phyloP scores from a whole-genome alignment of 1,140 invertebrate species.

The Pararge aegeria region DNA sequence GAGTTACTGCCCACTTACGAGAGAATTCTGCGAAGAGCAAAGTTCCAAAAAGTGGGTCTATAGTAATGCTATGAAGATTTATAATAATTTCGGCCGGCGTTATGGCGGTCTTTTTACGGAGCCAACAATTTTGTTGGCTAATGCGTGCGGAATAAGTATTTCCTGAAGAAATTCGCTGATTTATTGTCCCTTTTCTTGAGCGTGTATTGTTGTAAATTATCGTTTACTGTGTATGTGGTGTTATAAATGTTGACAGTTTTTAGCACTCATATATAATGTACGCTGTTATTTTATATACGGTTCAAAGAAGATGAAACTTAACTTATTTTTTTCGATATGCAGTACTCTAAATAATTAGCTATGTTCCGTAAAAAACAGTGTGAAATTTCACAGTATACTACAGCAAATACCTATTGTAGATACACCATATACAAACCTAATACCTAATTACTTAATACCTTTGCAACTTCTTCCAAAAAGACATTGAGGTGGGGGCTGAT shows the following conservation, averaged over 20 bases:
- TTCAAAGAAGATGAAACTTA: not conserved
- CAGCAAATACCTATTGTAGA: too few relatives aligned
- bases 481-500: too few relatives aligned
- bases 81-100: slow-evolving; percentile 69
- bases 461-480: too few relatives aligned
- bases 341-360: too few relatives aligned
- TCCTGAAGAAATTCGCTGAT: slow-evolving; percentile 50
- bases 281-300: slow-evolving; percentile 3
- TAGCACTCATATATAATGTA: slow-evolving; percentile 1
- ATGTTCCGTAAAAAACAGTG: too few relatives aligned
- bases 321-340: too few relatives aligned
- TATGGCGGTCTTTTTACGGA: slow-evolving; percentile 64
- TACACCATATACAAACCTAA: too few relatives aligned
- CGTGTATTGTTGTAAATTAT: slow-evolving; percentile 16
- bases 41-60: slow-evolving; percentile 73
- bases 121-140: slow-evolving; percentile 61
- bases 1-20: slow-evolving; percentile 72
- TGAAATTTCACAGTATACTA: too few relatives aligned
- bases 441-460: too few relatives aligned
- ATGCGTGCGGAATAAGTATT: slow-evolving; percentile 58
- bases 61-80: slow-evolving; percentile 76
- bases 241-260: slow-evolving; percentile 17
- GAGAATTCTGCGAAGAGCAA: slow-evolving; percentile 68
- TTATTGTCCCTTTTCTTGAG: slow-evolving; percentile 37
- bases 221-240: slow-evolving; percentile 2